Evolutionary conservation across 2,113 vertebrate genomes (phyloP).

Genomic region (Chrysochloris asiatica): DNA sequence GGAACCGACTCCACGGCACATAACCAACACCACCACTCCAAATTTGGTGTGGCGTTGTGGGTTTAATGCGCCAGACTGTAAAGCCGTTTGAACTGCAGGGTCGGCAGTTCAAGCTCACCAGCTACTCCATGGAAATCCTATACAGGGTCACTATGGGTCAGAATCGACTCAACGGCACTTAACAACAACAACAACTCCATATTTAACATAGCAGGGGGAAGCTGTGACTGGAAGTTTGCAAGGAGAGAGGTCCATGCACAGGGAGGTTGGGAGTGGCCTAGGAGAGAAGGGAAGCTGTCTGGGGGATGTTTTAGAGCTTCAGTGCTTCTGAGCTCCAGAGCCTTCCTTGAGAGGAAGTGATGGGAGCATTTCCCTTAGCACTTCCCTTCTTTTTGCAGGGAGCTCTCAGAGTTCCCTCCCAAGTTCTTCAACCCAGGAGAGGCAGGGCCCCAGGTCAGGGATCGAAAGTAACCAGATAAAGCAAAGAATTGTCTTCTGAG

Average conservation of each 20-base stretch:
- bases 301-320: not conserved
- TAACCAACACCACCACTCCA: no score
- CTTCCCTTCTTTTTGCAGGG: not conserved
- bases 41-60: no score
- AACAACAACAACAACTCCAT: no score
- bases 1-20: no score
- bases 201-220: no score
- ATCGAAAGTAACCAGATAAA: not conserved
- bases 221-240: not conserved
- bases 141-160: no score
- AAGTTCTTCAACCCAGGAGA: not conserved
- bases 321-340: not conserved
- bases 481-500: not conserved
- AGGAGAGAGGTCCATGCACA: not conserved
- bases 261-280: not conserved
- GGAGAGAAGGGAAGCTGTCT: not conserved
- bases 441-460: not conserved
- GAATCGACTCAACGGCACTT: no score
- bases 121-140: no score
- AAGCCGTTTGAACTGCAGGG: no score
- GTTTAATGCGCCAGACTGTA: no score
- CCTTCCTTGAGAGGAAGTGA: not conserved
- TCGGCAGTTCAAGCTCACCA: no score
- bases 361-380: not conserved
- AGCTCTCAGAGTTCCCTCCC: not conserved